Conservation (phyloP, 2,888 invertebrate species). For the Cheilosia impressa region DNA sequence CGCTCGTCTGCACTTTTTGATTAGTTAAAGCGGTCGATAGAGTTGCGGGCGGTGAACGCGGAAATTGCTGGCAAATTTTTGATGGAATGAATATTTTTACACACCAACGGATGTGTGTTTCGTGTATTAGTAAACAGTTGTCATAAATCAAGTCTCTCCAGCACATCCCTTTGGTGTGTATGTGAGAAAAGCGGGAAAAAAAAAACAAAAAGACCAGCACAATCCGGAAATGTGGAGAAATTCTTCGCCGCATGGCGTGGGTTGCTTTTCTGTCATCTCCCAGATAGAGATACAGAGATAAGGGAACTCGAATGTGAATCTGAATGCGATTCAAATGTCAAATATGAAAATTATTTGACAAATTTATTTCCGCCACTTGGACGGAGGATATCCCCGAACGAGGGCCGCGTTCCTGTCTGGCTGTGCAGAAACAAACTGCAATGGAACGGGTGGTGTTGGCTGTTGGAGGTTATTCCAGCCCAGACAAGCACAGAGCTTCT, state of each 20-base stretch:
- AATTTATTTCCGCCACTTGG: constrained; percentile 59
- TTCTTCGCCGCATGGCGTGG: background rate
- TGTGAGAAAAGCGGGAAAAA: background rate
- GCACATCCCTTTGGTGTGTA: background rate
- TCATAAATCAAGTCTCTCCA: constrained; percentile 53
- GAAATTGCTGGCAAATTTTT: constrained; percentile 21
- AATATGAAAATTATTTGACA: constrained; percentile 69
- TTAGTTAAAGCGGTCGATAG: constrained; percentile 15
- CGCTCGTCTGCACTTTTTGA: constrained; percentile 42
- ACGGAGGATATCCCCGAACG: constrained; percentile 30
- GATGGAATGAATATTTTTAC: constrained; percentile 24
- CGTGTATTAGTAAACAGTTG: constrained; percentile 9
- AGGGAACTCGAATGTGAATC: constrained; percentile 60
- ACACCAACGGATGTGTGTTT: constrained; percentile 28
- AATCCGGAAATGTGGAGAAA: background rate
- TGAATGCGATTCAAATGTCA: constrained; percentile 58
- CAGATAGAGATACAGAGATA: constrained; percentile 1
- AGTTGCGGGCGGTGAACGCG: background rate
- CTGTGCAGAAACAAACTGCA: constrained; percentile 1
- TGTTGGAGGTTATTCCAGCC: background rate
- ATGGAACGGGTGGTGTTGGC: background rate
- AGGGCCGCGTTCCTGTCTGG: constrained; percentile 12
- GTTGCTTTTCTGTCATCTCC: background rate
- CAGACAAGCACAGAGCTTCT: constrained; percentile 12
- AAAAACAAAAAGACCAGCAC: background rate